Conservation (phyloP, 2,888 invertebrate genomes). For the Loripinus fragilis region DNA sequence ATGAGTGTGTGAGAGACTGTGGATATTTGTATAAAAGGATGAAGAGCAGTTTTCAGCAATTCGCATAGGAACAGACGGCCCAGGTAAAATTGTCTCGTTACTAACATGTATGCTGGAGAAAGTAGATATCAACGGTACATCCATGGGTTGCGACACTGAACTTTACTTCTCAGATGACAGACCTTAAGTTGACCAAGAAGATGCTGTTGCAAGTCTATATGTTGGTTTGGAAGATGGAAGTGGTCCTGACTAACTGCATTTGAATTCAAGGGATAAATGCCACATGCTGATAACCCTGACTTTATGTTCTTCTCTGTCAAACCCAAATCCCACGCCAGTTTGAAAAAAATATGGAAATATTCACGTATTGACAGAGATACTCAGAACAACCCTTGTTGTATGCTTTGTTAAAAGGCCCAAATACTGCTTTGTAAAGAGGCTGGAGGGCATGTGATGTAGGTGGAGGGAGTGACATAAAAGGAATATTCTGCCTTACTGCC, state of each 20-base stretch:
- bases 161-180: background rate
- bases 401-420: conserved; percentile 17
- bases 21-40: no score
- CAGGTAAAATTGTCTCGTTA: background rate
- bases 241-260: no score
- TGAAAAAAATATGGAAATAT: conserved; percentile 11
- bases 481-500: conserved; percentile 8
- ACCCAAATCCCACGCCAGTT: background rate
- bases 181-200: background rate
- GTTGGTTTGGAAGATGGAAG: background rate
- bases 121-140: background rate
- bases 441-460: background rate
- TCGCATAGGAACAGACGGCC: background rate
- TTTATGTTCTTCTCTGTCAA: conserved; percentile 10
- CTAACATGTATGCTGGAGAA: background rate
- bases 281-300: conserved; percentile 8
- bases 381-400: conserved; percentile 16
- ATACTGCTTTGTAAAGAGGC: no score
- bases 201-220: no score
- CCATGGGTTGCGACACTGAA: background rate
- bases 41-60: background rate
- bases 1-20: background rate
- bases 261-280: no score
- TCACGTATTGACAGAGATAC: conserved; percentile 14
- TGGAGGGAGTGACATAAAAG: conserved; percentile 16